A percentile compares a stretch with the other conserved stretches of the same genome.
Evolutionary conservation across 2,888 invertebrate genomes (phyloP).

Genomic region (Barypeithes pellucidus): DNA sequence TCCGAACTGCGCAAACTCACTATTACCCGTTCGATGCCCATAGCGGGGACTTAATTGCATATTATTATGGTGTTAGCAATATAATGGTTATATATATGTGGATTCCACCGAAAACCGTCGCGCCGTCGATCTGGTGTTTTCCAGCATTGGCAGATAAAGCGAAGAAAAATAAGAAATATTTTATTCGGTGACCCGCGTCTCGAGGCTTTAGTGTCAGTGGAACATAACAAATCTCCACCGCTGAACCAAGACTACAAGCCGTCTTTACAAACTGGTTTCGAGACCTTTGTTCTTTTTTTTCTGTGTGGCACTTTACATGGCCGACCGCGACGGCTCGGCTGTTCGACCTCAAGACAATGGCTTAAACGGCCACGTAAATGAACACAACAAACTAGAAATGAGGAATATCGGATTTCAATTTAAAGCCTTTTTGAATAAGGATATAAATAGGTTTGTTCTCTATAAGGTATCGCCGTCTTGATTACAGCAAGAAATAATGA

Average conservation of each 20-base stretch:
- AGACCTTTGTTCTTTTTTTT: constrained; percentile 41
- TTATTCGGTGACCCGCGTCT: constrained; percentile 28
- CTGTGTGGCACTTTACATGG: constrained; percentile 49
- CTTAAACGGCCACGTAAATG: constrained; percentile 35
- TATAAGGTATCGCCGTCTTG: no score
- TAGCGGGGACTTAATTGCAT: no score
- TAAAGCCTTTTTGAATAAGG: background rate
- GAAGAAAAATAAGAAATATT: no score
- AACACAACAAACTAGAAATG: constrained; percentile 37
- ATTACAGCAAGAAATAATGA: no score
- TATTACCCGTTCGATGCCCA: no score
- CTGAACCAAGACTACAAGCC: constrained; percentile 39
- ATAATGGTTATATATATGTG: no score
- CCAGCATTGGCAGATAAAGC: no score
- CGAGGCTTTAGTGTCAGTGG: constrained; percentile 38
- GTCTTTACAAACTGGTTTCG: constrained; percentile 45
- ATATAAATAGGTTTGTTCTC: no score
- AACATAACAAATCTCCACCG: constrained; percentile 42
- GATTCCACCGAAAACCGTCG: no score
- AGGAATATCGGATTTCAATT: constrained; percentile 21
- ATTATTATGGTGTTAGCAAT: no score
- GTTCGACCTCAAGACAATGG: constrained; percentile 43
- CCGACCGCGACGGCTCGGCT: constrained; percentile 41
- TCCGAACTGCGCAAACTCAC: no score
- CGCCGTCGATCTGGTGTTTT: no score